Evolutionary conservation across 2,888 invertebrate species (phyloP), one percentile per base, ranked within the genome.

Genomic region (Ectemnius continuus): DNA sequence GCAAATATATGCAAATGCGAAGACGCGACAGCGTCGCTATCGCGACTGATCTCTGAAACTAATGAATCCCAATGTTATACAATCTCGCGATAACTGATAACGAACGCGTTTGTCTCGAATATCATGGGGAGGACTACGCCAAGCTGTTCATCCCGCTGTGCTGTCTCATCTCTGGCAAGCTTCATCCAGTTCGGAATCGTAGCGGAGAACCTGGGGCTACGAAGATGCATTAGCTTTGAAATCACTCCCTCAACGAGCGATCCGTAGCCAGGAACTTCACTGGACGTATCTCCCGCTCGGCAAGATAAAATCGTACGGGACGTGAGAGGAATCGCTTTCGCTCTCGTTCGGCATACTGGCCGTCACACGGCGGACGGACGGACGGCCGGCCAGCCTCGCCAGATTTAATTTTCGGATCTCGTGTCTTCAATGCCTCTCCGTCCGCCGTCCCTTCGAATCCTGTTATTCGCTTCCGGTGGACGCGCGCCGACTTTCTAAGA

Each of bases 271-370:
- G 18, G 65, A 76, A 74, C 57, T 73, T 68, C 52, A 66, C 45
- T 65, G 61, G 28, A 61, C 70, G 66, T 78, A 69, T 68, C 63
- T 52, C 48, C 52, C 61, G 67, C 64, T 65, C 47, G 46, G 59
- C 47, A 52, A 76, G 80, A 82, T 82, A 78, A 80, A 82, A 82
- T 82, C 80, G 67, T 52, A 73, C 58, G 28, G 63, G 56, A 78
- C 79, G 80, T 80, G 82, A 82, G 82, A 72, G 72, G 78, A 82
- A 82, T 80, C 69, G 57, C 76, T 67, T 60, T 73, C 73, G 75
- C 78, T 81, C 66, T 75, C 70, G 69, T 60, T 65, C 45, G 48
- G 48, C 47, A 58, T 64, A 56, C 66, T 60, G 56, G 36, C 36
- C 36, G 36, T 36, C 8, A 11, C 63, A 69, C 73, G 62, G 71